Evolutionary conservation across 2,888 invertebrate species (phyloP).

Genomic region (Apantesis nais): DNA sequence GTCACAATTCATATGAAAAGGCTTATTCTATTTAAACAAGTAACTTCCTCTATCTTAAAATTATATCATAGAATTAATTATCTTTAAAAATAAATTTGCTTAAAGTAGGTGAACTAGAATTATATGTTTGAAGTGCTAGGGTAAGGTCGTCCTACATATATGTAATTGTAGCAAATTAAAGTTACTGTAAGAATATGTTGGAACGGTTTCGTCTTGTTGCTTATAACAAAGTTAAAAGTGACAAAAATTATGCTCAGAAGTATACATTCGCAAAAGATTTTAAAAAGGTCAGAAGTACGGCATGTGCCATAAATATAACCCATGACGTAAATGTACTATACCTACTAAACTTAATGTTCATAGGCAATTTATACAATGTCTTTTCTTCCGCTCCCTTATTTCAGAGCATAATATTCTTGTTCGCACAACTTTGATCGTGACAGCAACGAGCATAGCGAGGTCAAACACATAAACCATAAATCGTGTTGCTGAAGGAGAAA

Average conservation of each 20-base stretch:
- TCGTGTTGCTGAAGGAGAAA: conserved; percentile 66
- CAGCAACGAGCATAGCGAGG: conserved; percentile 66
- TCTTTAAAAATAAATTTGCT: no score
- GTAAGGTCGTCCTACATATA: neutral
- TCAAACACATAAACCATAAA: conserved; percentile 78
- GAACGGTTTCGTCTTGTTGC: neutral
- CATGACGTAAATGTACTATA: conserved; percentile 44
- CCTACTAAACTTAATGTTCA: conserved; percentile 52
- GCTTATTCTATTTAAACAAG: neutral
- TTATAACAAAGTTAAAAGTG: conserved; percentile 7
- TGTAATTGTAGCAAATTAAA: neutral
- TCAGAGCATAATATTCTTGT: conserved; percentile 62
- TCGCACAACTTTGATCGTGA: conserved; percentile 68
- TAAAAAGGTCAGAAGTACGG: conserved; percentile 4
- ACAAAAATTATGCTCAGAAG: conserved; percentile 3
- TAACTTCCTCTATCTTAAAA: no score
- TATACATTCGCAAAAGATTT: conserved; percentile 15
- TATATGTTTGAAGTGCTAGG: neutral
- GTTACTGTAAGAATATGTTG: neutral
- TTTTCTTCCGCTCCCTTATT: conserved; percentile 57
- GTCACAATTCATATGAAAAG: neutral
- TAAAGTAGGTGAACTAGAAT: neutral
- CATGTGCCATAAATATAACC: conserved; percentile 28
- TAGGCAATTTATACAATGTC: conserved; percentile 54
- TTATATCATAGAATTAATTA: no score